Conservation (phyloP, 1,140 invertebrate species). For the Drosophila ananassae region DNA sequence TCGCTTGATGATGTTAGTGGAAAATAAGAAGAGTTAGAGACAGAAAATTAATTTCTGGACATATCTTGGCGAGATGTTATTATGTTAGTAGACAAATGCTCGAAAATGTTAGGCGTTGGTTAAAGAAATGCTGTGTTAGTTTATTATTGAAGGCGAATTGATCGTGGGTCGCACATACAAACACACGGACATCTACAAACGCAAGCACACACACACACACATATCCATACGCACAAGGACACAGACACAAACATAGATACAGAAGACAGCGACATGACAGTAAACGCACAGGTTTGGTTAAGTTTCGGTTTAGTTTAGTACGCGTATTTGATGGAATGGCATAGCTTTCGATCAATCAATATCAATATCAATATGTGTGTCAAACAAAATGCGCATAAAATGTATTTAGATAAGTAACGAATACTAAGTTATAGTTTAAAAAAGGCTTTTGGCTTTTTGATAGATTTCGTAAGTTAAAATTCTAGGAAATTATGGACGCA, state of each 20-base stretch:
- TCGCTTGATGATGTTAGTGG: constrained; percentile 8
- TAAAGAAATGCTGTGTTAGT: constrained; percentile 34
- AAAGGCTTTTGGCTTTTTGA: constrained; percentile 58
- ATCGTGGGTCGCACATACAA: constrained; percentile 29
- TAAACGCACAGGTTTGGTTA: constrained; percentile 60
- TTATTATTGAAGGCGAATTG: constrained; percentile 14
- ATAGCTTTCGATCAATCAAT: constrained; percentile 78
- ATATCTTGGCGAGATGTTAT: constrained; percentile 5
- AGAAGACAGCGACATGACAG: constrained; percentile 65
- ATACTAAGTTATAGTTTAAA: constrained; percentile 70
- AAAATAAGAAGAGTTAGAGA: constrained; percentile 7
- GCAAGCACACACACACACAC: constrained; percentile 10
- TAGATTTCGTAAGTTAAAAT: constrained; percentile 63
- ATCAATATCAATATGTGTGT: constrained; percentile 60
- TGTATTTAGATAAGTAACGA: constrained; percentile 73
- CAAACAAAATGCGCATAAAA: constrained; percentile 76
- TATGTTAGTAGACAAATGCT: constrained; percentile 38
- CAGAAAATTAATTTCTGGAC: not conserved
- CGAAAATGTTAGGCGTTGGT: constrained; percentile 21
- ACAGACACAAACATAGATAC: constrained; percentile 49
- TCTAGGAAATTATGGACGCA: constrained; percentile 87
- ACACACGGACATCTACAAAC: constrained; percentile 26
- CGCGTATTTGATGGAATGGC: constrained; percentile 64
- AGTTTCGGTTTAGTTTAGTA: constrained; percentile 44
- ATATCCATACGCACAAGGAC: constrained; percentile 25